Percentiles rank a stretch among this genome's conserved stretches.
phyloP scores from a whole-genome alignment of 2,797 vertebrate genomes.

The Liparis tanakae region DNA sequence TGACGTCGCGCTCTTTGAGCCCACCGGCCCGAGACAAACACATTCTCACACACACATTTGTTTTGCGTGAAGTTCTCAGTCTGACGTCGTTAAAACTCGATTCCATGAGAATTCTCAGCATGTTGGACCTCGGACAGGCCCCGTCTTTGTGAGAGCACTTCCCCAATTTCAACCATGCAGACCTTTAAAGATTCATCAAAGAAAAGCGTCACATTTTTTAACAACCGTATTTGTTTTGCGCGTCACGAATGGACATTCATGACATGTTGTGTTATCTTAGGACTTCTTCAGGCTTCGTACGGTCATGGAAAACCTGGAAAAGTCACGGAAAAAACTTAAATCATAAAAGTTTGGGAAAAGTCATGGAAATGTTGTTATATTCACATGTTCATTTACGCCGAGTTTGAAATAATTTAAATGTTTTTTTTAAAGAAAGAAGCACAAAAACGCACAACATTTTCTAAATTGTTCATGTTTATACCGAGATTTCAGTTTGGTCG shows the following conservation, averaged over 20 bases:
- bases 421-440: no score
- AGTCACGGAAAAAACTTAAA: no score
- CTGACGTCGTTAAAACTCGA: conserved; percentile 3
- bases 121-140: not conserved
- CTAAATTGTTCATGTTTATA: no score
- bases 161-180: not conserved
- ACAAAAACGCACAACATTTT: no score
- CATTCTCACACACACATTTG: conserved; percentile 4
- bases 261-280: not conserved
- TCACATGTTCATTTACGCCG: no score
- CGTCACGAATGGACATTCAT: not conserved
- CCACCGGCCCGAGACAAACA: conserved; percentile 26
- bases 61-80: not conserved
- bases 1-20: conserved; percentile 20
- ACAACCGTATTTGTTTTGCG: not conserved
- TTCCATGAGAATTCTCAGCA: conserved; percentile 9
- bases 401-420: no score
- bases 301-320: no score
- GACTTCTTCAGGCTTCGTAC: no score
- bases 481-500: no score
- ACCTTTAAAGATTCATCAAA: not conserved
- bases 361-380: no score
- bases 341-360: no score
- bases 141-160: not conserved
- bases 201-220: not conserved